phyloP scores from a whole-genome alignment of 2,797 vertebrate genomes.

The Parambassis ranga region DNA sequence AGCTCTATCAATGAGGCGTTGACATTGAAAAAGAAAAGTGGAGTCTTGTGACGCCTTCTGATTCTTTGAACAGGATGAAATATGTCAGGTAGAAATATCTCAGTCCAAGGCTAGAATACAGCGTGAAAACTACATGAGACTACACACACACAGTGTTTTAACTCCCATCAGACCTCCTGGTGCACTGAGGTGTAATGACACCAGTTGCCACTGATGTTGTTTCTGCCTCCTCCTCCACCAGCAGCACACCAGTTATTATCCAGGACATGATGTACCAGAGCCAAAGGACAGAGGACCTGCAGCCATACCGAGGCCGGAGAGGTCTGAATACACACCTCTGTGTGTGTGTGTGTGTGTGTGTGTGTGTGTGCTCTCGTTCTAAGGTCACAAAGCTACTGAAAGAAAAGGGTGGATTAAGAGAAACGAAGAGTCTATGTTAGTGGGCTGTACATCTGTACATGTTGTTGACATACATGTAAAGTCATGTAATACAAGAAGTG shows the following conservation, averaged over 20 bases:
- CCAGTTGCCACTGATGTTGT: neutral
- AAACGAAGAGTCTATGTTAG: conserved; percentile 19
- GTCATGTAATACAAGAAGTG: too few relatives aligned
- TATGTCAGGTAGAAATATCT: too few relatives aligned
- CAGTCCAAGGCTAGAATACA: too few relatives aligned
- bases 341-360: too few relatives aligned
- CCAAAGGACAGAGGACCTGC: conserved; percentile 27
- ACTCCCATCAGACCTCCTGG: neutral
- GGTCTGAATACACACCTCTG: conserved; percentile 11
- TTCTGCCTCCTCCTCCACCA: conserved; percentile 1
- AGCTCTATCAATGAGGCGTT: too few relatives aligned
- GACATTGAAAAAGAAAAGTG: too few relatives aligned
- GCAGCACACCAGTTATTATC: conserved; percentile 31
- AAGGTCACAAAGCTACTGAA: conserved; percentile 36
- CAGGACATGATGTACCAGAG: conserved; percentile 65
- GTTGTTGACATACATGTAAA: neutral
- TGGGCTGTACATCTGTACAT: neutral
- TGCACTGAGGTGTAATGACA: conserved; percentile 8
- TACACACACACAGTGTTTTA: too few relatives aligned
- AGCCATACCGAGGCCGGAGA: conserved; percentile 15
- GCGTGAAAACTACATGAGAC: too few relatives aligned
- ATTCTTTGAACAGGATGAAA: too few relatives aligned
- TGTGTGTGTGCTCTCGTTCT: conserved; percentile 1
- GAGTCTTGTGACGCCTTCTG: too few relatives aligned
- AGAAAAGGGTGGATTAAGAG: conserved; percentile 54